A percentile compares a stretch with the other conserved stretches of the same genome.
Conservation (phyloP, 2,888 invertebrate species). For the Sycophila texana region DNA sequence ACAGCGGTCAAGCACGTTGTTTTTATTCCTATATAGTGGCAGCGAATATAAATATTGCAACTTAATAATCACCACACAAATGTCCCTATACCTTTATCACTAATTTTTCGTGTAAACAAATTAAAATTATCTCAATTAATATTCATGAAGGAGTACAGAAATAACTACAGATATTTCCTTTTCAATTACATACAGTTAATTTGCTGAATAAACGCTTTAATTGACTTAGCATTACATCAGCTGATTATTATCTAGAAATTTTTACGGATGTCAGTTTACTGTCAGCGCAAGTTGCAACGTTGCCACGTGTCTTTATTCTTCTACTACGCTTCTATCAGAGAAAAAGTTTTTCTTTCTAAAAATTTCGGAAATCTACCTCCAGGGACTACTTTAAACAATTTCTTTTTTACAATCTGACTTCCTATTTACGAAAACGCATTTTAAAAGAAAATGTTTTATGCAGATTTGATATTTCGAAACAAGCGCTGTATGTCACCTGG, state of each 20-base stretch:
- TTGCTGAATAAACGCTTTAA: background rate
- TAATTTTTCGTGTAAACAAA: background rate
- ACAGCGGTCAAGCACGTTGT: slow-evolving; percentile 13
- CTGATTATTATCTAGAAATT: slow-evolving; percentile 40
- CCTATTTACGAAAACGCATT: no score
- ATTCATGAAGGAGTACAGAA: background rate
- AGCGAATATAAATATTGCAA: background rate
- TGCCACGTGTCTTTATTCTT: slow-evolving; percentile 12
- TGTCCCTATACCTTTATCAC: background rate
- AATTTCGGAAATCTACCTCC: background rate
- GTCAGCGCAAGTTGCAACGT: slow-evolving; percentile 15
- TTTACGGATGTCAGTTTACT: background rate
- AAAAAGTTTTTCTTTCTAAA: background rate
- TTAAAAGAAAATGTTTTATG: background rate
- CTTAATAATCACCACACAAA: background rate
- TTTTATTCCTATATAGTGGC: slow-evolving; percentile 12
- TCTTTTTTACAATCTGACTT: background rate
- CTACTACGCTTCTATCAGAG: background rate
- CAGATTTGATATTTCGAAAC: slow-evolving; percentile 3
- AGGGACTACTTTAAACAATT: background rate
- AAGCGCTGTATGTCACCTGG: slow-evolving; percentile 14
- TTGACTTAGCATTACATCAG: slow-evolving; percentile 6
- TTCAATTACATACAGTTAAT: background rate
- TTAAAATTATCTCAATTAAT: background rate
- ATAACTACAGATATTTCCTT: background rate